These are phyloP conservation scores for Colaptes auratus DNA, from an alignment of 2,113 vertebrate genomes.

Conservation along the genomic window DNA sequence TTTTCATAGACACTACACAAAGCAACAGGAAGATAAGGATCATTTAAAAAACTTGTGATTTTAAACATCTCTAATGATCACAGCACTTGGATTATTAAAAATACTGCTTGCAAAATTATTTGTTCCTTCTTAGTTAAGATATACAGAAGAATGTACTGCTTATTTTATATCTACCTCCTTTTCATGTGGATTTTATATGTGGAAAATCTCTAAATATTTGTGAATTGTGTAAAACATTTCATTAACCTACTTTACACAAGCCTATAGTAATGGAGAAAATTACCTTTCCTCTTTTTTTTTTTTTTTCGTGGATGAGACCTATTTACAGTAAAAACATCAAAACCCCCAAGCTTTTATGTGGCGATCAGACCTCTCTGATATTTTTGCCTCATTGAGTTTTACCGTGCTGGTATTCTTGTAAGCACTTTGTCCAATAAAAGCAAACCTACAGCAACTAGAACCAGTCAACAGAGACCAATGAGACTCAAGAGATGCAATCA, in stretches of 20 bases:
- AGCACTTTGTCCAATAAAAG: slow-evolving; percentile 63
- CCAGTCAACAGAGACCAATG: slow-evolving; percentile 41
- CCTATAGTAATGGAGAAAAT: not conserved
- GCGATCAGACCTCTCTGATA: slow-evolving; percentile 36
- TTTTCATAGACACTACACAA: not conserved
- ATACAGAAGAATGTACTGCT: not conserved
- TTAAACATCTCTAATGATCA: not conserved
- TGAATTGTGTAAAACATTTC: slow-evolving; percentile 18
- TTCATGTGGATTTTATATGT: not conserved
- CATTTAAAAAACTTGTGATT: not conserved
- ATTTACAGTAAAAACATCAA: slow-evolving; percentile 29
- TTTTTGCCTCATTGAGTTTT: slow-evolving; percentile 64
- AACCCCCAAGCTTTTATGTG: slow-evolving; percentile 55
- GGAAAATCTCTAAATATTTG: slow-evolving; percentile 30
- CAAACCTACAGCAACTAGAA: slow-evolving; percentile 56
- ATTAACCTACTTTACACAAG: slow-evolving; percentile 1
- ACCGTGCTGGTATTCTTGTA: slow-evolving; percentile 56
- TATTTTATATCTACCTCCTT: not conserved
- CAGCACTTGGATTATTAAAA: not conserved
- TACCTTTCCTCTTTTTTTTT: not conserved
- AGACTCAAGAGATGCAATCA: slow-evolving; percentile 1
- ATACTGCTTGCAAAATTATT: not conserved
- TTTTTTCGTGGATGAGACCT: not conserved
- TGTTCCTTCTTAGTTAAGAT: not conserved
- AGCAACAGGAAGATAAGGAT: not conserved